Evolutionary conservation across 2,113 vertebrate genomes (phyloP).

Genomic region (Rana temporaria): DNA sequence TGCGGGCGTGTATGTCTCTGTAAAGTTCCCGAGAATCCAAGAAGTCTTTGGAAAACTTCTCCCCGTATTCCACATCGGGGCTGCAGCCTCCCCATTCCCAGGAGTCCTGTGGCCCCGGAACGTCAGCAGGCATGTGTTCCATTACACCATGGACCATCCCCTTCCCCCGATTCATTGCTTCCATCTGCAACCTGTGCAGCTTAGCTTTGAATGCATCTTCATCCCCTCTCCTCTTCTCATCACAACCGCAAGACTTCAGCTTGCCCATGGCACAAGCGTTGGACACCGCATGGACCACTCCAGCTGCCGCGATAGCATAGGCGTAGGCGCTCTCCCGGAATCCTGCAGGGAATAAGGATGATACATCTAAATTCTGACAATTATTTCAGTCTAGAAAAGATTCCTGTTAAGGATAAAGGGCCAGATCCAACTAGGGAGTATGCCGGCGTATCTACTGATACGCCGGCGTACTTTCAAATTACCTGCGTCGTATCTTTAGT

Average conservation of each 20-base stretch:
- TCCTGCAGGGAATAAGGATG: slow-evolving; percentile 70
- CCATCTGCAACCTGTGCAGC: slow-evolving; percentile 90
- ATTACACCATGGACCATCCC: slow-evolving; percentile 96
- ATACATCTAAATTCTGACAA: too few species aligned
- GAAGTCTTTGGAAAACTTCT: slow-evolving; percentile 97
- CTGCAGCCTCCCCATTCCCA: slow-evolving; percentile 99
- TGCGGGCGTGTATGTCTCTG: slow-evolving; percentile 94
- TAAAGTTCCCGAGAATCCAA: slow-evolving; percentile 94
- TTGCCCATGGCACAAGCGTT: slow-evolving; percentile 96
- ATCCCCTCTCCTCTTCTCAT: slow-evolving; percentile 89
- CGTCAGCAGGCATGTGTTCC: slow-evolving; percentile 85
- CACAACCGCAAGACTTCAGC: slow-evolving; percentile 90
- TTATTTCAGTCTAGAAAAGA: too few species aligned
- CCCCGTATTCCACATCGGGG: slow-evolving; percentile 94
- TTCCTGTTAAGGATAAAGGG: too few species aligned
- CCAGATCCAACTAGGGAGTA: too few species aligned
- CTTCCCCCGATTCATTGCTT: slow-evolving; percentile 93
- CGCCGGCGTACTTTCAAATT: too few species aligned
- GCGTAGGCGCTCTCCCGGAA: slow-evolving; percentile 96
- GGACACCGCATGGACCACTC: slow-evolving; percentile 93
- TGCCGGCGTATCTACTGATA: too few species aligned
- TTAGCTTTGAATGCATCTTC: slow-evolving; percentile 94
- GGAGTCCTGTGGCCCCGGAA: slow-evolving; percentile 89
- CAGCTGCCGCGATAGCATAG: slow-evolving; percentile 91
- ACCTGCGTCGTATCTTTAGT: too few species aligned